A percentile compares a stretch with the other conserved stretches of the same genome.
Conservation (phyloP, 2,797 vertebrate genomes). For the Myotis findleyi region DNA sequence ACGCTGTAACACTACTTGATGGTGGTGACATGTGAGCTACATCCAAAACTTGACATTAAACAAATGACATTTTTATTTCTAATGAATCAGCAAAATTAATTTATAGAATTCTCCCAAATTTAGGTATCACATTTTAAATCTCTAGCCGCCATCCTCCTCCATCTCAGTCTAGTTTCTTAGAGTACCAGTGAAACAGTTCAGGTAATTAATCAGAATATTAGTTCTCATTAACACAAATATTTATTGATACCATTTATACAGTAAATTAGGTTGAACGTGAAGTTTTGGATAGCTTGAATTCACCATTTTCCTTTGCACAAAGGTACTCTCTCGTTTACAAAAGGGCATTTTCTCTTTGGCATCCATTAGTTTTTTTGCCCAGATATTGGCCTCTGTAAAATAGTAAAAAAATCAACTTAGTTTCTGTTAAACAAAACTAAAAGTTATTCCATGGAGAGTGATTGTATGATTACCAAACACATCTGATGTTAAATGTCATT, state of each 20-base stretch:
- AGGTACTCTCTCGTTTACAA: constrained; percentile 71
- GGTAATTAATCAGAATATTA: constrained; percentile 80
- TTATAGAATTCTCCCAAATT: constrained; percentile 54
- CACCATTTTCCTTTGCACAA: constrained; percentile 75
- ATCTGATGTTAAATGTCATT: constrained; percentile 92
- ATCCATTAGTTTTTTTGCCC: constrained; percentile 87
- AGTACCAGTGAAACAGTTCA: constrained; percentile 71
- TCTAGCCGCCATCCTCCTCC: background rate
- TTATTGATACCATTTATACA: constrained; percentile 83
- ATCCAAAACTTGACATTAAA: constrained; percentile 65
- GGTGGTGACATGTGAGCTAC: constrained; percentile 74
- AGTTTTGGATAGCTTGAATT: constrained; percentile 76
- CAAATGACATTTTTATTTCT: constrained; percentile 69
- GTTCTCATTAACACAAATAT: constrained; percentile 79
- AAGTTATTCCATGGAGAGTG: constrained; percentile 85
- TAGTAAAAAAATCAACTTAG: constrained; percentile 84
- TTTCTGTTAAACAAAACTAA: constrained; percentile 84
- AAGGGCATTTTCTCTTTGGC: constrained; percentile 94
- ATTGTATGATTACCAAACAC: constrained; percentile 90
- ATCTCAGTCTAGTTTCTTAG: constrained; percentile 67
- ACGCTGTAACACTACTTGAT: constrained; percentile 54
- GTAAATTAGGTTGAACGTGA: constrained; percentile 75
- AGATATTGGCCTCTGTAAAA: constrained; percentile 84
- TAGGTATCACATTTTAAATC: constrained; percentile 57
- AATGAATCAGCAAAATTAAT: constrained; percentile 69